These are phyloP conservation scores for Enteromius radiatus DNA, from an alignment of 2,797 vertebrate genomes.

Conservation along the genomic window DNA sequence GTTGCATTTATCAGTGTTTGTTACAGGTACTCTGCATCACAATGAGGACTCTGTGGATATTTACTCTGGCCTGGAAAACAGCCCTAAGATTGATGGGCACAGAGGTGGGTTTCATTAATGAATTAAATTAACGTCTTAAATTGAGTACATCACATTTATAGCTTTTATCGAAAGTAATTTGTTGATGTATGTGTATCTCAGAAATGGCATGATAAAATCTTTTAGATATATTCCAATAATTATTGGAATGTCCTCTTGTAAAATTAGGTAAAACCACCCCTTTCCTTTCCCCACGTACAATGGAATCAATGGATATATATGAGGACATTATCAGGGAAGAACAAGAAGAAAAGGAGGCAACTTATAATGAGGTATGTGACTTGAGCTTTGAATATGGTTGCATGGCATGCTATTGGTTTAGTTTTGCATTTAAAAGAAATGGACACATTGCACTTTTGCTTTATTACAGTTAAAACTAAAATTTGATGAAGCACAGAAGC, in stretches of 20 bases:
- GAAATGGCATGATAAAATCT: not conserved
- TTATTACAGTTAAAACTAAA: constrained; percentile 84
- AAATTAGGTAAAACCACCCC: constrained; percentile 31
- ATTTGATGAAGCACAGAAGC: constrained; percentile 87
- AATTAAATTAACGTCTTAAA: not conserved
- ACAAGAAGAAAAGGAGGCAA: constrained; percentile 85
- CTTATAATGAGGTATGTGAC: constrained; percentile 84
- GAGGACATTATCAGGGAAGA: constrained; percentile 95
- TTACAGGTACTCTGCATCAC: constrained; percentile 44
- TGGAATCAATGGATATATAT: constrained; percentile 91
- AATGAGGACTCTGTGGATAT: constrained; percentile 93
- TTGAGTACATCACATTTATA: not conserved
- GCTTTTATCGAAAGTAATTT: not conserved
- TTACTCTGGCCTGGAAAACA: constrained; percentile 87
- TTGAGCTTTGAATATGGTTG: not conserved
- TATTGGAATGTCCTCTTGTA: not conserved
- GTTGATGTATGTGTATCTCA: not conserved
- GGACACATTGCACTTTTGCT: constrained; percentile 47
- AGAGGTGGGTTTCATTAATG: constrained; percentile 72
- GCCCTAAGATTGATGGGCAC: constrained; percentile 51
- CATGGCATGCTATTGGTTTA: not conserved
- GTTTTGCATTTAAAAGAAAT: not conserved
- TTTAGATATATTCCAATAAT: not conserved
- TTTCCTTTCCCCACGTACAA: constrained; percentile 54
- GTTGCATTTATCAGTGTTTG: not conserved